Conservation (phyloP, 1,140 invertebrate species). For the Listronotus oregonensis region DNA sequence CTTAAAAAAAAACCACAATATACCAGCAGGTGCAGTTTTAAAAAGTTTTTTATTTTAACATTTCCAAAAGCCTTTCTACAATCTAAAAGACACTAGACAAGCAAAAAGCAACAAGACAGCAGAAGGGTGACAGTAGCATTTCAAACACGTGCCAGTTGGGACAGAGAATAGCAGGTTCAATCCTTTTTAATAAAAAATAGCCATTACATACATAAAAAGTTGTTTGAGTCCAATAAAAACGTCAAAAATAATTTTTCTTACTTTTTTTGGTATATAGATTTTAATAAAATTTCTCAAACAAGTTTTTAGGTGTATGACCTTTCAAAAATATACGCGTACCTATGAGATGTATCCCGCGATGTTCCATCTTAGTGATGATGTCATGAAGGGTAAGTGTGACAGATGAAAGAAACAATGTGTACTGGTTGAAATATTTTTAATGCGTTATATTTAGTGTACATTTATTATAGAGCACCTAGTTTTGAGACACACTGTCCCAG, state of each 20-base stretch:
- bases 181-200: background rate
- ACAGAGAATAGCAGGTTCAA: conserved; percentile 53
- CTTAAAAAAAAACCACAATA: too few species aligned
- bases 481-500: conserved; percentile 53
- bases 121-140: conserved; percentile 40
- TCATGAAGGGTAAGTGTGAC: conserved; percentile 7
- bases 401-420: conserved; percentile 19
- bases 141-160: conserved; percentile 63
- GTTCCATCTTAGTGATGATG: conserved; percentile 10
- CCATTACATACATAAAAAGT: conserved; percentile 15
- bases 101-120: conserved; percentile 36
- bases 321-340: conserved; percentile 27
- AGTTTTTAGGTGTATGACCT: conserved; percentile 7
- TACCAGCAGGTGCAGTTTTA: too few species aligned
- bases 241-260: background rate
- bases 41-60: too few species aligned
- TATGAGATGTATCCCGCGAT: conserved; percentile 8
- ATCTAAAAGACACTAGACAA: conserved; percentile 5
- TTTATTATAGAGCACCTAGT: conserved; percentile 45
- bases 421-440: conserved; percentile 20
- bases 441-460: conserved; percentile 22
- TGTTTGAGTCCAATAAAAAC: background rate
- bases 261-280: too few species aligned
- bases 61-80: background rate
- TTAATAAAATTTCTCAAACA: background rate